Evolutionary conservation across 2,888 invertebrate genomes (phyloP), one percentile per base, ranked within the genome.

Genomic region (Alsophila aescularia): DNA sequence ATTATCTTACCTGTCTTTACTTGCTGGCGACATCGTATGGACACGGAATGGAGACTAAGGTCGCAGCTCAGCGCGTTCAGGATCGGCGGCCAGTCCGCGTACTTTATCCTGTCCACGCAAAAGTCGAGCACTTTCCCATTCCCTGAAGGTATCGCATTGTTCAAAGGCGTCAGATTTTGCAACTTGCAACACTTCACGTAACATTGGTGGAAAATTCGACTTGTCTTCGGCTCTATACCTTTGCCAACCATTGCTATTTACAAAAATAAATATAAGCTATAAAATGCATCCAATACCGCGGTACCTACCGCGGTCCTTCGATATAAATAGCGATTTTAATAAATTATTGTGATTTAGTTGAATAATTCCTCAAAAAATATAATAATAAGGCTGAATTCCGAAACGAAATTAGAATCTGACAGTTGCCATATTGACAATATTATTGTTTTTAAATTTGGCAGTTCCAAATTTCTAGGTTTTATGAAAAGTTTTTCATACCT

Each of bases 61-160:
- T 96, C 96, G 62, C 94, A 92, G 41, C 94, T 92, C 4, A 96
- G 82, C 0, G 96, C 95, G 67, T 95, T 95, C 43, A 95, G 83
- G 41, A 96, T 94, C 0, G 96, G 94, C 24, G 93, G 90, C 96
- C 96, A 96, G 64, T 96, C 96, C 58, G 93, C 93, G 58, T 95
- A 93, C 70, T 94, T 95, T 43, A 96, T 92, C 62, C 96, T 93
- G 73, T 96, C 96, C 44, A 94, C 95, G 62, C 93, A 93, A 69
- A 96, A 95, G 66, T 96, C 96, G 58, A 95, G 70, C 34, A 88
- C 81, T 42, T 93, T 90, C 13, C 91, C 92, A 50, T 90, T 90
- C 36, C 83, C 82, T n/a, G 84, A 77, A 0, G 90, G 87, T 27
- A 88, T 67, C n/a, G 90, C 85, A 65, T 71, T 81, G 56, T 73